Evolutionary conservation across 2,888 invertebrate genomes (phyloP).

Genomic region (Loripinus fragilis): DNA sequence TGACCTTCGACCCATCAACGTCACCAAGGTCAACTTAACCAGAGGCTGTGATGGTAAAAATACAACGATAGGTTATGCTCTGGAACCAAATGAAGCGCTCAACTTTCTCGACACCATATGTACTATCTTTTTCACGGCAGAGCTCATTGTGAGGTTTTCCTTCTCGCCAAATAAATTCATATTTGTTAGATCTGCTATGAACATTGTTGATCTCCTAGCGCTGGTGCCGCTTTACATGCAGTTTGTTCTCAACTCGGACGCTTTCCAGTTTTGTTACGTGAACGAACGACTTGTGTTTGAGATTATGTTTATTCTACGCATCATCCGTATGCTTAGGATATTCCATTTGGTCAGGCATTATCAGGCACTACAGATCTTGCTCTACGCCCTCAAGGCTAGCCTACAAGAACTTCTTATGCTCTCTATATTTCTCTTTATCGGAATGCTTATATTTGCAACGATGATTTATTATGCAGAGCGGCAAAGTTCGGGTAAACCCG

Average conservation of each 20-base stretch:
- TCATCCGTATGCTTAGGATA: slow-evolving; percentile 84
- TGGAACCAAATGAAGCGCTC: slow-evolving; percentile 66
- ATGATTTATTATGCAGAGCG: slow-evolving; percentile 83
- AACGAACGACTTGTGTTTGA: slow-evolving; percentile 77
- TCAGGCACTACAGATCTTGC: slow-evolving; percentile 83
- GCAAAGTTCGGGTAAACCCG: slow-evolving; percentile 65
- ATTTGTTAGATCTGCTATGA: slow-evolving; percentile 76
- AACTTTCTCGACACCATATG: slow-evolving; percentile 77
- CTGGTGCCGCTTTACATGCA: slow-evolving; percentile 52
- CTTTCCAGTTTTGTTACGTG: slow-evolving; percentile 72
- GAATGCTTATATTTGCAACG: slow-evolving; percentile 81
- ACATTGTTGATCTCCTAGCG: slow-evolving; percentile 79
- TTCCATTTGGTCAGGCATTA: slow-evolving; percentile 85
- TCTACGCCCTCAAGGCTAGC: slow-evolving; percentile 83
- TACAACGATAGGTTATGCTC: slow-evolving; percentile 40
- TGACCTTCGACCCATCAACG: slow-evolving; percentile 58
- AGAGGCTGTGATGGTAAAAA: slow-evolving; percentile 48
- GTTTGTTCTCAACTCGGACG: slow-evolving; percentile 72
- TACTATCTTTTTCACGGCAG: slow-evolving; percentile 79
- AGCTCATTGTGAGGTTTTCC: slow-evolving; percentile 74
- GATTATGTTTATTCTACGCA: slow-evolving; percentile 84
- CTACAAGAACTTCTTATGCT: slow-evolving; percentile 81
- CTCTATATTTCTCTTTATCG: slow-evolving; percentile 81
- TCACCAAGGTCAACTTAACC: slow-evolving; percentile 34
- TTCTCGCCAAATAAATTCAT: slow-evolving; percentile 75